Evolutionary conservation across 2,888 invertebrate species (phyloP).

Genomic region (Torymus aiolomorphi): DNA sequence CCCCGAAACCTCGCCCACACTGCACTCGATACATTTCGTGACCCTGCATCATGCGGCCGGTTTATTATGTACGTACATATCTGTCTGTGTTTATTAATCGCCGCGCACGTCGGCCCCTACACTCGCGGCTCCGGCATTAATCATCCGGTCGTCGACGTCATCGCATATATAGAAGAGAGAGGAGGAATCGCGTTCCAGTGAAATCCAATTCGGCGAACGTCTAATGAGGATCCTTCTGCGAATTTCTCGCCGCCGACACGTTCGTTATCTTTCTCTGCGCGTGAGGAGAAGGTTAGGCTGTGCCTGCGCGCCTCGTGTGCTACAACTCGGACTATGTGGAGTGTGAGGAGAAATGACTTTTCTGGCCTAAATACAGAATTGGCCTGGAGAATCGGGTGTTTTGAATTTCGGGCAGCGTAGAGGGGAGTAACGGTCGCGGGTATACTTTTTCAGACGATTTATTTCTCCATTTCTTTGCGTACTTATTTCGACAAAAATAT

Average conservation of each 20-base stretch:
- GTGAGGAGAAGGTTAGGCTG: not conserved
- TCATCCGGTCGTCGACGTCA: slow-evolving; percentile 35
- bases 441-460: too few species aligned
- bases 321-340: not conserved
- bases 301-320: too few species aligned
- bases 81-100: slow-evolving; percentile 14
- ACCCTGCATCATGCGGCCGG: too few species aligned
- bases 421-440: too few species aligned
- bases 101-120: not conserved
- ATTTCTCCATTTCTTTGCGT: too few species aligned
- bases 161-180: slow-evolving; percentile 15
- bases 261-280: slow-evolving; percentile 16
- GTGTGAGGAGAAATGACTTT: not conserved
- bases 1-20: too few species aligned
- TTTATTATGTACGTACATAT: too few species aligned
- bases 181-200: slow-evolving; percentile 30
- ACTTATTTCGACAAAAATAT: too few species aligned
- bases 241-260: slow-evolving; percentile 35
- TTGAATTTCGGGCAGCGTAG: too few species aligned
- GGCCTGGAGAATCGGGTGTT: too few species aligned
- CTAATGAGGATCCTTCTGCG: slow-evolving; percentile 53
- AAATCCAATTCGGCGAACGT: slow-evolving; percentile 44
- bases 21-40: too few species aligned
- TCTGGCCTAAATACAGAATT: not conserved
- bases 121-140: slow-evolving; percentile 16